A percentile compares a stretch with the other conserved stretches of the same genome.
Conservation (phyloP, 2,113 vertebrate genomes). For the Rhegmatorhina hoffmannsi region DNA sequence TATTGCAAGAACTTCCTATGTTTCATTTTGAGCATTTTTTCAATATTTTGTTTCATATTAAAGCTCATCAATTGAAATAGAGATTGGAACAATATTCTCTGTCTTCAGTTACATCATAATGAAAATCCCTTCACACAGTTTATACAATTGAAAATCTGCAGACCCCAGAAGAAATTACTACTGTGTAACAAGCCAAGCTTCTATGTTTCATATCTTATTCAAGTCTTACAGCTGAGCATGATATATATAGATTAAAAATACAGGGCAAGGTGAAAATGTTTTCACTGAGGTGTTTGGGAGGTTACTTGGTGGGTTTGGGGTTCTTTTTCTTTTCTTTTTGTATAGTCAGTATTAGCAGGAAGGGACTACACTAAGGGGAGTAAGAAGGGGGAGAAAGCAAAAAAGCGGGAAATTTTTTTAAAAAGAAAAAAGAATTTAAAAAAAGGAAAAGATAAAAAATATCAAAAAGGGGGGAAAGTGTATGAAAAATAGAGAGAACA, state of each 20-base stretch:
- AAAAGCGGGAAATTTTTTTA: not conserved
- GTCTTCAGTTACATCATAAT: not conserved
- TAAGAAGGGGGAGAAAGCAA: fast-evolving
- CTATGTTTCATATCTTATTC: fast-evolving
- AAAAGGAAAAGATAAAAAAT: not conserved
- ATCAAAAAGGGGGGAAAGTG: too few species aligned
- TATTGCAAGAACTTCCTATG: not conserved
- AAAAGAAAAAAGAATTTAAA: too few species aligned
- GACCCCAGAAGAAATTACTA: not conserved
- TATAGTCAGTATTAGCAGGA: not conserved
- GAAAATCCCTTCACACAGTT: not conserved
- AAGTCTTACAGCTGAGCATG: fast-evolving
- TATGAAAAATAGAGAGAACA: not conserved
- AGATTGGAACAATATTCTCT: not conserved
- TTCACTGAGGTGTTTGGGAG: too few species aligned
- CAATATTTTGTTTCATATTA: not conserved
- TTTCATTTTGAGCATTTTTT: not conserved
- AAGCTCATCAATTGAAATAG: not conserved
- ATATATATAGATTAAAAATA: fast-evolving
- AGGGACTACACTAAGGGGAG: not conserved
- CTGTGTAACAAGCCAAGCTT: fast-evolving
- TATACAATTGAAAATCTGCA: too few species aligned
- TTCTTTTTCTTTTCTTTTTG: too few species aligned
- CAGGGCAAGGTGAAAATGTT: fast-evolving
- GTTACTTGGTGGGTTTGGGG: not conserved